These are phyloP conservation scores for Microtus montanus DNA, from an alignment of 2,113 vertebrate genomes.

Conservation along the genomic window DNA sequence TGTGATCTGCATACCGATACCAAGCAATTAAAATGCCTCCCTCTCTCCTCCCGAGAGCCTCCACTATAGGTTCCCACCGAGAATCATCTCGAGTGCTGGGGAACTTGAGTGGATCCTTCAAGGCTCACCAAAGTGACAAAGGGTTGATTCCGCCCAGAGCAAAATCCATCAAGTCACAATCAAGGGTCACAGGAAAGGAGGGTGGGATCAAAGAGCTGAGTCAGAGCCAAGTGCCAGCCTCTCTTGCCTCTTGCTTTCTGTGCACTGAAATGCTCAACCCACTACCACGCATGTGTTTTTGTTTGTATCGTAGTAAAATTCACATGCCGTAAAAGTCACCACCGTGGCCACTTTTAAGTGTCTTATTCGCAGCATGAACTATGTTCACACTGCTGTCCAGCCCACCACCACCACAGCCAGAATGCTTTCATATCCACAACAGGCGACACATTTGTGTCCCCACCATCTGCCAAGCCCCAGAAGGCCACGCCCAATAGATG, in stretches of 20 bases:
- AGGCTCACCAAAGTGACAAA: not conserved
- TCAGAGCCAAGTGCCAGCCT: accelerated
- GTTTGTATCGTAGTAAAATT: not conserved
- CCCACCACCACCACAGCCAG: not conserved
- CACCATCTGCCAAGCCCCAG: accelerated
- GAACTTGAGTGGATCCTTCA: not conserved
- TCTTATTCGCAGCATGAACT: accelerated
- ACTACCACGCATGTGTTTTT: no score
- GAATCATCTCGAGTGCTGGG: not conserved
- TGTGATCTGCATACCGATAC: not conserved
- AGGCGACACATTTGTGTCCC: not conserved
- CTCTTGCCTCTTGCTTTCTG: not conserved
- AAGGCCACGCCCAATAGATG: not conserved
- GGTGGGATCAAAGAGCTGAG: not conserved
- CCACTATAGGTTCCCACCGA: not conserved
- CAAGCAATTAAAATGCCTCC: not conserved
- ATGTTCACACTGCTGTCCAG: accelerated
- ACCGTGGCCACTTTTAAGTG: not conserved
- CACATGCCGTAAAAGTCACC: no score
- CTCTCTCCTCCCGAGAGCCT: not conserved
- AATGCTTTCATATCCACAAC: not conserved
- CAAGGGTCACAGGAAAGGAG: accelerated
- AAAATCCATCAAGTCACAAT: not conserved
- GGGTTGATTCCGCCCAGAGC: not conserved
- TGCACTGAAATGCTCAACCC: not conserved